Base-by-base conservation (phyloP, 2,113 vertebrate genomes). In the Malaclemys terrapin region DNA sequence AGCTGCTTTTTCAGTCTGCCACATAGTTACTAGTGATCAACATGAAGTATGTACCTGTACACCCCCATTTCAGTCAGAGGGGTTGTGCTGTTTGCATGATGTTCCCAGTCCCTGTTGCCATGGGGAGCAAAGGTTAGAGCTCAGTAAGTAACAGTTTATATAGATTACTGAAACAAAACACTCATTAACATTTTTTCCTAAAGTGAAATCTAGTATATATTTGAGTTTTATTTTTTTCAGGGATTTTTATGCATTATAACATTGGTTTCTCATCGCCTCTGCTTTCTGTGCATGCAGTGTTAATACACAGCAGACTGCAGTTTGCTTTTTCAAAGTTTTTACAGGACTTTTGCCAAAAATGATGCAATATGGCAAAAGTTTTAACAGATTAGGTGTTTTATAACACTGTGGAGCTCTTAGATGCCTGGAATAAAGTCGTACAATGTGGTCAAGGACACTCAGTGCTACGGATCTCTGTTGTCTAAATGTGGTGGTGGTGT, bases 11-110 rank as follows among this genome's bases (percentile, higher is more conserved):
- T 38, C 88, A 10, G 25, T 25, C 3, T 5, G 82, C 50, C 1
- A 0, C 6, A 1, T 29, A 24, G 3, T 72, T 16, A 3, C 2
- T 2, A n/a, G 56, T 5, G 0, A 89, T 91, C 85, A n/a, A 85
- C 42, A 2, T 42, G 14, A 3, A 80, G 9, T 65, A 80, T 50
- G 54, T 53, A 35, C 85, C 38, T 90, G 35, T 79, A 72, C 6
- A 56, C 85, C 56, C 72, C 29, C 45, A 8, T 89, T 56, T 5
- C n/a, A 79, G 29, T 78, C 38, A 42, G 20, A 82, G 6, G 53
- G 49, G 24, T 1, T 82, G 88, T 49, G 45, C 38, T 0, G 3
- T n/a, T 76, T 90, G 45, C 2, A 0, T 82, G 53, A 16, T 56
- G 38, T 88, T 76, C 45, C 1, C 49, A 8, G 3, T 83, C 49